Percentiles rank a stretch among this genome's conserved stretches.
Conservation (phyloP, 2,888 invertebrate genomes). For the Seira sanloemensis region DNA sequence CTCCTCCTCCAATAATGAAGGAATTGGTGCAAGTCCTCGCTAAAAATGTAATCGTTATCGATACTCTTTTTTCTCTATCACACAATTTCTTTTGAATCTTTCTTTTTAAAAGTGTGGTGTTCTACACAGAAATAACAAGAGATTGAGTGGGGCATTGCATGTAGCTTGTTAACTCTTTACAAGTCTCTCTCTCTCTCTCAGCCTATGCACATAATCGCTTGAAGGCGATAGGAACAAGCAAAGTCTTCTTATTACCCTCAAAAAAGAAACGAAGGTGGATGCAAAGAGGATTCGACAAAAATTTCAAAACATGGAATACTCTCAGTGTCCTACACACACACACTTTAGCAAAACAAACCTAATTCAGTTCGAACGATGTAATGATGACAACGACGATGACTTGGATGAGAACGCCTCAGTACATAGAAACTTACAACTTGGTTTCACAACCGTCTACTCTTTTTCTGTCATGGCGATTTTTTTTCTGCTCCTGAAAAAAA, state of each 20-base stretch:
- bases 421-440: not conserved
- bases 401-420: conserved; percentile 23
- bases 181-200: not conserved
- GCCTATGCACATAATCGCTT: not conserved
- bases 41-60: not conserved
- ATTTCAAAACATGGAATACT: not conserved
- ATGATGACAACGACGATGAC: conserved; percentile 32
- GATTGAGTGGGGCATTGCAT: too few relatives aligned
- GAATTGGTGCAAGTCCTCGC: not conserved
- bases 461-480: conserved; percentile 21
- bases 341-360: conserved; percentile 26
- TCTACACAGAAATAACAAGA: too few relatives aligned
- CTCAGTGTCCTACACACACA: not conserved
- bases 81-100: not conserved
- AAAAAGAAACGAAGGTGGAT: not conserved
- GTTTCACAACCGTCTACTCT: not conserved
- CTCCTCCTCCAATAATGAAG: too few relatives aligned
- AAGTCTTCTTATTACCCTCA: conserved; percentile 29
- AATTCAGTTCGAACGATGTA: conserved; percentile 30
- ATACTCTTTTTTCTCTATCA: not conserved
- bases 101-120: not conserved
- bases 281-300: not conserved
- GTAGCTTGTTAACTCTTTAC: too few relatives aligned
- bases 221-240: conserved; percentile 14
- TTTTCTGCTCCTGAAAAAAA: not conserved